Evolutionary conservation across 2,888 invertebrate species (phyloP), one percentile per base, ranked within the genome.

Genomic region (Xanthia icteritia): DNA sequence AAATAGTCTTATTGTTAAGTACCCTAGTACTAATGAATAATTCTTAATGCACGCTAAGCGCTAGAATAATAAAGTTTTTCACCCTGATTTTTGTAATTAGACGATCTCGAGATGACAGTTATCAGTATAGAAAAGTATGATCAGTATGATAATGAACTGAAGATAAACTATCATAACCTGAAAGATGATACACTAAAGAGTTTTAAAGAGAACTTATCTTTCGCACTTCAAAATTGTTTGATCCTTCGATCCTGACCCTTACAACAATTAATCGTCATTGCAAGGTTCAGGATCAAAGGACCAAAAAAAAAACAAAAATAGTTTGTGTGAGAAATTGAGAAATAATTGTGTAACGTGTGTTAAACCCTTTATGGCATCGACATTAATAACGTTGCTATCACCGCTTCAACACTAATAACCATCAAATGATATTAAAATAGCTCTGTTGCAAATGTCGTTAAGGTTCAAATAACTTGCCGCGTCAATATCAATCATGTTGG

Each of bases 401-500:
- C 13, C 31, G 31, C 27, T 27, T 64, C 36, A 27, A 23, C 63
- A 61, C 4, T 54, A 71, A 77, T 58, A 74, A n/a, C 51, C 56
- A 72, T 74, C 60, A 69, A 83, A 64, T 64, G 8, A 66, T 83
- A 76, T 85, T 76, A 83, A 68, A 83, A 83, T 78, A 73, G 60
- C 79, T 64, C 45, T 48, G 74, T 78, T 78, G 86, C 79, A 86
- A 74, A 56, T 73, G 65, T 73, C 74, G 69, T 86, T 86, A 83
- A 61, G 72, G 79, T 78, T 86, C 79, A 86, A 74, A 65, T 86
- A 75, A 61, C 23, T 36, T 51, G 71, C 68, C 54, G 84, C 74
- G 54, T 77, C 67, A 27, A 58, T 84, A 86, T 84, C 84, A 86
- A 84, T 84, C 84, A 84, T 84, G 51, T 58, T n/a, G 31, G 79